Evolutionary conservation across 2,888 invertebrate genomes (phyloP).

Genomic region (Celastrina argiolus): DNA sequence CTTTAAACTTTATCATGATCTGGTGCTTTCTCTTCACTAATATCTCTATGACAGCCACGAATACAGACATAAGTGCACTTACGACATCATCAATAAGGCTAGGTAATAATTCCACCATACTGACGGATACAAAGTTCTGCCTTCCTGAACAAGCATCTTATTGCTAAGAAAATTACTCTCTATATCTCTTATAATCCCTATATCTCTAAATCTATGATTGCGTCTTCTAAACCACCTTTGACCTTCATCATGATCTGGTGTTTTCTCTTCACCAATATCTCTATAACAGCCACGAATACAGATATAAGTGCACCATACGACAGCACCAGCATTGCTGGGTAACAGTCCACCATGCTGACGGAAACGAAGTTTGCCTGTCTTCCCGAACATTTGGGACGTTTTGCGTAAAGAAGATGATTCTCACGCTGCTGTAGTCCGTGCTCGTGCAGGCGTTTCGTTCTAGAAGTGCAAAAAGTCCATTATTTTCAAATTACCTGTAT

Average conservation of each 20-base stretch:
- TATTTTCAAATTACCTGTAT: not conserved
- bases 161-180: no score
- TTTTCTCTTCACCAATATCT: slow-evolving; percentile 45
- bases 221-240: not conserved
- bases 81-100: slow-evolving; percentile 55
- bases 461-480: slow-evolving; percentile 34
- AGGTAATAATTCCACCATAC: slow-evolving; percentile 80
- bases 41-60: slow-evolving; percentile 48
- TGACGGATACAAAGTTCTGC: slow-evolving; percentile 80
- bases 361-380: slow-evolving; percentile 80
- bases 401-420: slow-evolving; percentile 78
- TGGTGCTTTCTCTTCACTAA: slow-evolving; percentile 41
- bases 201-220: no score
- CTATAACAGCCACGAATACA: slow-evolving; percentile 44
- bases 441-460: slow-evolving; percentile 65
- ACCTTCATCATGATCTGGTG: slow-evolving; percentile 33
- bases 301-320: slow-evolving; percentile 53
- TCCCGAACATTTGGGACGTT: slow-evolving; percentile 79
- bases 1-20: no score
- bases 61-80: slow-evolving; percentile 48
- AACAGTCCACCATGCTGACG: slow-evolving; percentile 81
- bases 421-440: slow-evolving; percentile 79
- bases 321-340: slow-evolving; percentile 61
- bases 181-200: no score
- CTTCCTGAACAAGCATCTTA: slow-evolving; percentile 80